These are phyloP conservation scores for Geodia barretti DNA, from an alignment of 37 sponge, comb jelly and placozoan genomes.

Conservation along the genomic window DNA sequence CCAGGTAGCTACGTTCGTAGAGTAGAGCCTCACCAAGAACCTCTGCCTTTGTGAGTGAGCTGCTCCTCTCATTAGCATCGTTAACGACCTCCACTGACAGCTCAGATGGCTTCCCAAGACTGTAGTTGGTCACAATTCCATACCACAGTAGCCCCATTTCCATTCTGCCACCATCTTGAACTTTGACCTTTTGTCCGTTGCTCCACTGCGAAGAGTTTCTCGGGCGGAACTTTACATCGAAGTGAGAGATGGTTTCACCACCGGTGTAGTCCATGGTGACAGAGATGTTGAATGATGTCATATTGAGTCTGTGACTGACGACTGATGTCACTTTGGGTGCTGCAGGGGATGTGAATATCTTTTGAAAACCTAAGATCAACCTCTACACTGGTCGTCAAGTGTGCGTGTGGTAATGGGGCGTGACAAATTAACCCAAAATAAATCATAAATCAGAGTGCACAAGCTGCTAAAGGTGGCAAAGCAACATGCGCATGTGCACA, in stretches of 20 bases:
- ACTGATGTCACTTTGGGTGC: neutral
- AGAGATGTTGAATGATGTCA: neutral
- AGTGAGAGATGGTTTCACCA: conserved; percentile 2
- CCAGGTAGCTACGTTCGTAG: too few species aligned
- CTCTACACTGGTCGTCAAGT: too few species aligned
- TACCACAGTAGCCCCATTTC: neutral
- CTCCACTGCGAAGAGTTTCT: neutral
- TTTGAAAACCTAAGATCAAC: too few species aligned
- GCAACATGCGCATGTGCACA: too few species aligned
- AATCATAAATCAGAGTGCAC: too few species aligned
- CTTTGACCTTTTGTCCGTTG: neutral
- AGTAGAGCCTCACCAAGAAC: neutral
- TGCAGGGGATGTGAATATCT: too few species aligned
- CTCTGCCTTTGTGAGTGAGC: neutral
- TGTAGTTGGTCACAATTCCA: neutral
- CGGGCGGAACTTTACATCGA: neutral
- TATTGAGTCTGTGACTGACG: neutral
- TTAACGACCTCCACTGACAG: neutral
- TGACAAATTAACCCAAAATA: too few species aligned
- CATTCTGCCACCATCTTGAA: neutral
- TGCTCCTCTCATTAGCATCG: neutral
- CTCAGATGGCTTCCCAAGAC: neutral
- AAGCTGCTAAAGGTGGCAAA: too few species aligned
- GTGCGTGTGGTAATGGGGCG: too few species aligned
- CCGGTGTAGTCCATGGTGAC: conserved; percentile 6